Percentiles rank a stretch among this genome's conserved stretches.
phyloP scores from a whole-genome alignment of 2,797 vertebrate genomes.

The Halcyon smyrnensis region DNA sequence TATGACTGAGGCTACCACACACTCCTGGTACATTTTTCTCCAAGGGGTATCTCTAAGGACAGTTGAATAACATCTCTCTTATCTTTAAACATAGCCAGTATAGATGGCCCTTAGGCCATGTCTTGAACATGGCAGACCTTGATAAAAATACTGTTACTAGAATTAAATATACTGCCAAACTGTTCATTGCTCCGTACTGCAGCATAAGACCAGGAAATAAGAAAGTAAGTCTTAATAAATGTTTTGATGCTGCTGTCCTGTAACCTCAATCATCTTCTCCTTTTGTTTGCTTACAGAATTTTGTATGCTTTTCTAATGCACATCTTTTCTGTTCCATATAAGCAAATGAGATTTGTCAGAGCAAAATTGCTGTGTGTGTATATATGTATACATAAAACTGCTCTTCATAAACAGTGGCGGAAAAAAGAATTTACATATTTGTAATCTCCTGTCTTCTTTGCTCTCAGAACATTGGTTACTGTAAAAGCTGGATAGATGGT shows the following conservation, averaged over 20 bases:
- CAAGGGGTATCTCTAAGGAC: conserved; percentile 28
- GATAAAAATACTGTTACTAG: conserved; percentile 46
- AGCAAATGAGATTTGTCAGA: conserved; percentile 66
- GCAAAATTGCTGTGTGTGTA: conserved; percentile 33
- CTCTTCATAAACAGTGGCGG: background rate
- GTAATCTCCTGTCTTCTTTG: conserved; percentile 39
- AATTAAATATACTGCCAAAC: conserved; percentile 56
- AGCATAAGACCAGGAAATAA: background rate
- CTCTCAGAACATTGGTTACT: background rate
- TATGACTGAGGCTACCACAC: background rate
- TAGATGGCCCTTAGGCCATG: conserved; percentile 26
- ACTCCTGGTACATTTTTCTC: background rate
- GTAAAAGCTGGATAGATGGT: conserved; percentile 26
- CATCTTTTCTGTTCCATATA: conserved; percentile 55
- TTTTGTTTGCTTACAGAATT: conserved; percentile 25
- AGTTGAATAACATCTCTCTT: conserved; percentile 47
- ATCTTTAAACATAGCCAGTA: conserved; percentile 52
- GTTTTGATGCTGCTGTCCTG: background rate
- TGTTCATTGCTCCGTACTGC: background rate
- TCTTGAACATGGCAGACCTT: conserved; percentile 57
- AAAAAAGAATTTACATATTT: conserved; percentile 8
- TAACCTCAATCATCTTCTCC: background rate
- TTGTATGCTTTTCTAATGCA: conserved; percentile 49
- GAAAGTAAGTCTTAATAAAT: conserved; percentile 53
- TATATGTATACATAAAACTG: too few species aligned